Percentiles rank a stretch among this genome's conserved stretches.
These are phyloP conservation scores for Bufo bufo DNA, from an alignment of 2,113 vertebrate species.

Conservation along the genomic window DNA sequence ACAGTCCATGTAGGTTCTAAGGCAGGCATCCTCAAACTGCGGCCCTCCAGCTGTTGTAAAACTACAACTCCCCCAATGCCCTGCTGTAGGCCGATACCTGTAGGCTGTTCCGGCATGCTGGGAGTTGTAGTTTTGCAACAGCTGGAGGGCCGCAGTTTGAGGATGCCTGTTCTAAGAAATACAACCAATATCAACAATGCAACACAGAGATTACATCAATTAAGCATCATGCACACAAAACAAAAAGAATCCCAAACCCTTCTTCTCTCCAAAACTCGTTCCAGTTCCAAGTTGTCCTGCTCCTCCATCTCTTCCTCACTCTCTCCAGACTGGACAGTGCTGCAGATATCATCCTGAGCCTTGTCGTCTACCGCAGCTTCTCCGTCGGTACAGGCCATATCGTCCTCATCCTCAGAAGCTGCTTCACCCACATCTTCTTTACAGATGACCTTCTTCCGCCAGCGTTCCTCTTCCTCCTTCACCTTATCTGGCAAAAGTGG, in stretches of 20 bases:
- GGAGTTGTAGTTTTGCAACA: too few species aligned
- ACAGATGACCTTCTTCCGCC: slow-evolving; percentile 89
- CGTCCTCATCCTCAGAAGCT: slow-evolving; percentile 65
- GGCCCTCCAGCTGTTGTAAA: too few species aligned
- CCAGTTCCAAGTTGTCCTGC: slow-evolving; percentile 91
- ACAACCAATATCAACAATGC: not conserved
- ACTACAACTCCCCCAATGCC: too few species aligned
- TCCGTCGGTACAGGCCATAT: slow-evolving; percentile 28
- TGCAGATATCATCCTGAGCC: slow-evolving; percentile 76
- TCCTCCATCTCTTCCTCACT: slow-evolving; percentile 85
- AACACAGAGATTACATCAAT: too few species aligned
- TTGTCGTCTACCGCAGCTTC: slow-evolving; percentile 67
- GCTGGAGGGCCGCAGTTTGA: too few species aligned
- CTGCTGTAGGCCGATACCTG: too few species aligned
- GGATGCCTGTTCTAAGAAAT: not conserved
- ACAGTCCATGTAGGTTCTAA: not conserved
- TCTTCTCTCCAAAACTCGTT: slow-evolving; percentile 92
- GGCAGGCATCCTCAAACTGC: too few species aligned
- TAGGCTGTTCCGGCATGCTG: too few species aligned
- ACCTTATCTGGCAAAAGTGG: slow-evolving; percentile 87
- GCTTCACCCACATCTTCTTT: slow-evolving; percentile 76
- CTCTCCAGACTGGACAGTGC: slow-evolving; percentile 83
- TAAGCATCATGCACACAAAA: not conserved
- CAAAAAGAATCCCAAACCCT: slow-evolving; percentile 73
- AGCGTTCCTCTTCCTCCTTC: slow-evolving; percentile 93